Evolutionary conservation across 2,888 invertebrate genomes (phyloP), one percentile per base, ranked within the genome.

Genomic region (Eilema depressum): DNA sequence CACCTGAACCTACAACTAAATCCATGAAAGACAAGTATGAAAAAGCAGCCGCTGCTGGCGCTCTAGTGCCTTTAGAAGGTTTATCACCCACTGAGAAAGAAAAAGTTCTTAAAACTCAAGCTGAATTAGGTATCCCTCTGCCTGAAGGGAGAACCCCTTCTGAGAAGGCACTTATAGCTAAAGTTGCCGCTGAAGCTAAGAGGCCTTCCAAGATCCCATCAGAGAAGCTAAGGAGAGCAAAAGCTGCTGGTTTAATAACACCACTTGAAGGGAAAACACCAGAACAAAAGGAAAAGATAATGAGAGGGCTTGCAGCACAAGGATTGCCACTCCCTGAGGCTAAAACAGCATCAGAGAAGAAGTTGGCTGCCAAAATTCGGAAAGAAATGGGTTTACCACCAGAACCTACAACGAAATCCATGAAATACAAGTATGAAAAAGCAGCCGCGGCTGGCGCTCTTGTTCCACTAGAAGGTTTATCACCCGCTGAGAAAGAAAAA

Each of bases 51-150:
- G 70, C 73, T 25, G 78, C 81, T 33, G 76, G 79, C 2, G 30
- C 73, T 10, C 37, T 78, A 28, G 83, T 84, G 12, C 87, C 88
- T 12, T 68, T 87, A 26, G 76, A 78, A 20, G 60, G 60, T 20
- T 61, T 87, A 74, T 78, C 84, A 11, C 75, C 73, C 17, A 70
- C 81, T 28, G 81, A 88, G 70, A 88, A 85, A 66, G 85, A 83
- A 73, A 83, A 82, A 63, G 83, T 84, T 25, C 56, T 87, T 11
- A 56, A 8, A 57, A 28, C 23, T 3, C 56, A 57, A 59, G 59
- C 66, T 17, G 66, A 57, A 11, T 33, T 66, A 8, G 66, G 66
- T 7, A 17, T 66, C 5, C 47, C 41, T 2, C 25, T 66, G 14
- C 60, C 60, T 17, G 60, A n/a, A 26, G 59, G 8, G 26, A 59